phyloP scores from a whole-genome alignment of 2,888 invertebrate genomes.

The Dryomyza anilis region DNA sequence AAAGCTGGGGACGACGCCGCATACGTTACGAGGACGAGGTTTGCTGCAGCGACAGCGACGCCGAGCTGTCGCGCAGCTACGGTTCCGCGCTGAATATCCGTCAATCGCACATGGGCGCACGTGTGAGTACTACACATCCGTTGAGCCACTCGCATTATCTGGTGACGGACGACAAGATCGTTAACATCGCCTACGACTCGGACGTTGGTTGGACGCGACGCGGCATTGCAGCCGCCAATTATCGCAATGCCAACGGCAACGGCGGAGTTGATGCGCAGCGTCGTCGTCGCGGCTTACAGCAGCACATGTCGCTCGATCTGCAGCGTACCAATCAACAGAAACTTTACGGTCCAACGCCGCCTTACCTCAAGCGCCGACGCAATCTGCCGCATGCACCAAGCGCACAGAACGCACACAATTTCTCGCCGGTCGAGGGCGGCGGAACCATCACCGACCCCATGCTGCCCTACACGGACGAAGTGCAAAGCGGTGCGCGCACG shows the following conservation, averaged over 20 bases:
- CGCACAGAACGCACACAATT: conserved; percentile 58
- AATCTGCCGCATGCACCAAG: conserved; percentile 58
- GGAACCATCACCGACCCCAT: conserved; percentile 28
- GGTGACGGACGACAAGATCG: conserved; percentile 61
- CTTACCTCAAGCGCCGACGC: conserved; percentile 54
- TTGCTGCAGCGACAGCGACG: conserved; percentile 38
- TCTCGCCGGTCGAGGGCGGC: conserved; percentile 53
- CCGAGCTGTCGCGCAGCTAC: conserved; percentile 49
- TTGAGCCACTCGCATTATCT: conserved; percentile 61
- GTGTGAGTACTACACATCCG: conserved; percentile 56
- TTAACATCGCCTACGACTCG: conserved; percentile 62
- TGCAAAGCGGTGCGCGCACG: conserved; percentile 40
- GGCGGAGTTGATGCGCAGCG: no score
- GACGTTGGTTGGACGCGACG: conserved; percentile 62
- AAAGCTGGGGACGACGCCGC: conserved; percentile 58
- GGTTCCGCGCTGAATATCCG: conserved; percentile 60
- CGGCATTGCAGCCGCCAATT: conserved; percentile 56
- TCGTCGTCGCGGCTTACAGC: conserved; percentile 43
- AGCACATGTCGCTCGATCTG: conserved; percentile 56
- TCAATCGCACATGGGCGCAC: conserved; percentile 59
- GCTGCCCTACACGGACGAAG: conserved; percentile 27
- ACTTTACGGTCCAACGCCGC: conserved; percentile 54
- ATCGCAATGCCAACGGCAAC: conserved; percentile 52
- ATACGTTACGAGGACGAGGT: conserved; percentile 60
- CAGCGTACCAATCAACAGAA: conserved; percentile 57